Evolutionary conservation across 2,888 invertebrate genomes (phyloP), one percentile per base, ranked within the genome.

Genomic region (Tupiocoris notatus): DNA sequence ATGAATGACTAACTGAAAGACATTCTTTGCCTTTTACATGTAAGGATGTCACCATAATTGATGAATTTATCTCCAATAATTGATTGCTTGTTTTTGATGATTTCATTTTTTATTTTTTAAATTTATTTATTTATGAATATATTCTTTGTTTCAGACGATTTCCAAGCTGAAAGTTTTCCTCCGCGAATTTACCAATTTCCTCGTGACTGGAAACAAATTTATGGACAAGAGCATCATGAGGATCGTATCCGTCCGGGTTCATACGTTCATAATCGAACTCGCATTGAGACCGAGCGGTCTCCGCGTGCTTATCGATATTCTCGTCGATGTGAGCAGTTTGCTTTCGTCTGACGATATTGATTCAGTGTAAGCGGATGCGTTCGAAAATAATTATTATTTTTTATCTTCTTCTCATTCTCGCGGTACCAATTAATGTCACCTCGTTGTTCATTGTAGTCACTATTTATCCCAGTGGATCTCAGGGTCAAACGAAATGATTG

Each of bases 161-260:
- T 59, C 59, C 59, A 58, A 59, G 18, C 18, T 70, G 24, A 59
- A 70, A 58, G 61, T 70, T 24, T 59, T 25, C 0, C 61, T 70
- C 7, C 25, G 58, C 23, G 61, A 70, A n/a, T 61, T 70, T 61
- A 70, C 70, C 7, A 23, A 70, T 16, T 70, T 59, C 25, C 25
- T 70, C 1, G 70, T 70, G 7, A 61, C 59, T 1, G 18, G 70
- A 20, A 59, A 58, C 21, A 58, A 70, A 16, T 70, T 70, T 39
- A 61, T 59, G 2, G 25, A 70, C 70, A 70, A 70, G 24, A 70
- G 61, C 20, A 70, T 70, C 24, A 59, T 70, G 70, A 70, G 25
- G 70, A 25, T 70, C 1, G 7, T 70, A 20, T 70, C 70, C 25
- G 25, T 70, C 61, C 21, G 61, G 16, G 25, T 70, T 3, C 70